Percentiles rank a stretch among this genome's conserved stretches.
Evolutionary conservation across 2,113 vertebrate species (phyloP).

Genomic region (Anoura caudifer): DNA sequence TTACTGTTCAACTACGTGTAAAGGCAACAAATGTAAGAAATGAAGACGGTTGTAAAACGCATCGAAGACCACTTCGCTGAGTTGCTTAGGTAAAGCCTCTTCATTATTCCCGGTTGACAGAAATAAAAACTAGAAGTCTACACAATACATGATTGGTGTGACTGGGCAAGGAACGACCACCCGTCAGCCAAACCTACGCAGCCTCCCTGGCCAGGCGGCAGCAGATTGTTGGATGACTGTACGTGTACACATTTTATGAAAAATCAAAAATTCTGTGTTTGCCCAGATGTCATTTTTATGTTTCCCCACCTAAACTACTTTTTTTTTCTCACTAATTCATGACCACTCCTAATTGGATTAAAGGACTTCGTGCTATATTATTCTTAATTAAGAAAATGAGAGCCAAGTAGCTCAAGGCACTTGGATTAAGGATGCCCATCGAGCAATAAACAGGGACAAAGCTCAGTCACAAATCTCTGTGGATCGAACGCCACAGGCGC

Average conservation of each 20-base stretch:
- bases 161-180: not conserved
- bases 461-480: not conserved
- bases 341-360: not conserved
- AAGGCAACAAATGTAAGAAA: not conserved
- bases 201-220: not conserved
- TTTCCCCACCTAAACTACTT: not conserved
- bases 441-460: not conserved
- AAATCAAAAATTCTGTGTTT: not conserved
- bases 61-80: not conserved
- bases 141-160: accelerated
- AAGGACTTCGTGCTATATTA: not conserved
- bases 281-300: not conserved
- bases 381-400: not conserved
- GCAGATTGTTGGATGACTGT: not conserved
- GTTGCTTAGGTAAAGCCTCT: not conserved
- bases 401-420: not conserved
- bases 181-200: not conserved
- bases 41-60: not conserved
- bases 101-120: not conserved
- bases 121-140: not conserved
- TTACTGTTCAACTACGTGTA: not conserved
- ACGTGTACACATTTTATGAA: not conserved
- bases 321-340: not conserved
- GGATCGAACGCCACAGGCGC: not conserved
- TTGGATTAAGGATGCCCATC: not conserved